These are phyloP conservation scores for Phalacrocorax brasilianus DNA, from an alignment of 2,113 vertebrate species.

Conservation along the genomic window DNA sequence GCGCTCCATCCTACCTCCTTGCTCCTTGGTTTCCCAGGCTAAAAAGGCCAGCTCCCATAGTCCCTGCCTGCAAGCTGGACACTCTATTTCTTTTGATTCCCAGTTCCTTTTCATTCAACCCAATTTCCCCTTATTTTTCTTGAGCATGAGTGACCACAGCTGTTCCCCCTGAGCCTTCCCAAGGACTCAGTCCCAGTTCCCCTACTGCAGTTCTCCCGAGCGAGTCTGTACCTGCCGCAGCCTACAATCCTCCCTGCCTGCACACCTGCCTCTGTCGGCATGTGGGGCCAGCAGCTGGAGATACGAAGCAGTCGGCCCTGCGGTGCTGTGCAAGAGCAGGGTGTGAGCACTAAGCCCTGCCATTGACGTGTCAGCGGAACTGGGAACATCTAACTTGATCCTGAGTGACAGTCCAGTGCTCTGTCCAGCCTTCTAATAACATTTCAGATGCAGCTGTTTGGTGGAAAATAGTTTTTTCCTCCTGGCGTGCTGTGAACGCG, in stretches of 20 bases:
- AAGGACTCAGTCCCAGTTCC: not conserved
- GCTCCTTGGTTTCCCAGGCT: rapidly evolving
- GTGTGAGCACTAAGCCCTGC: not conserved
- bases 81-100: not conserved
- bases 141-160: not conserved
- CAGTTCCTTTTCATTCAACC: not conserved
- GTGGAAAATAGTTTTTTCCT: not conserved
- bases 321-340: not conserved
- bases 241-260: not conserved
- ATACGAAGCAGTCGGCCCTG: rapidly evolving
- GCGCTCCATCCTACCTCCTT: not conserved
- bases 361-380: rapidly evolving
- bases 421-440: not conserved
- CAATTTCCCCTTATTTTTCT: rapidly evolving
- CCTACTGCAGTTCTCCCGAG: not conserved
- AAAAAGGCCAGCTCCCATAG: not conserved
- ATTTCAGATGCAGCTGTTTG: not conserved
- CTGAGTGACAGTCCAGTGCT: not conserved
- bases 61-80: not conserved
- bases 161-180: not conserved
- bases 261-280: not conserved
- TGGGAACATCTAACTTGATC: not conserved
- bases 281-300: rapidly evolving
- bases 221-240: not conserved
- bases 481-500: not conserved